Conservation (phyloP, 2,888 invertebrate genomes). For the Folsomia manolachei region DNA sequence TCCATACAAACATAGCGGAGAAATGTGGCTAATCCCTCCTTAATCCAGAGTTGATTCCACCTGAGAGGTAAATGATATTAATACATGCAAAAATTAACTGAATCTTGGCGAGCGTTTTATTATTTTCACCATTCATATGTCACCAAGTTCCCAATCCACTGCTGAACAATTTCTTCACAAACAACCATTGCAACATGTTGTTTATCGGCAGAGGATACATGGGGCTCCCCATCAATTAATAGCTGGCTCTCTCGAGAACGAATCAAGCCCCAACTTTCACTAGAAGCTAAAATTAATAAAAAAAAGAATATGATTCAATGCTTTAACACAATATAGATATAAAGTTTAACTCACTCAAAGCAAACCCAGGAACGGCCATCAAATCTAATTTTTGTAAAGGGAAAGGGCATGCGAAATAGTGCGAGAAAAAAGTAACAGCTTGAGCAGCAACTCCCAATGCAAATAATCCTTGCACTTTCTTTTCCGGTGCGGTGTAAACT, state of each 20-base stretch:
- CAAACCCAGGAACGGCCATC: slow-evolving; percentile 89
- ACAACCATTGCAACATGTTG: slow-evolving; percentile 20
- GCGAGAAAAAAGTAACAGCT: slow-evolving; percentile 87
- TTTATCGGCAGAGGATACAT: slow-evolving; percentile 6
- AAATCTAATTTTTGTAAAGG: slow-evolving; percentile 94
- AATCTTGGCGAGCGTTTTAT: no score
- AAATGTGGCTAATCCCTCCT: slow-evolving; percentile 95
- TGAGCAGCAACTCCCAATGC: slow-evolving; percentile 86
- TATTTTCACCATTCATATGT: slow-evolving; percentile 72
- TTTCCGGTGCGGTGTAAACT: slow-evolving; percentile 83
- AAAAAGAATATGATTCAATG: neutral
- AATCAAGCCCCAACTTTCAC: slow-evolving; percentile 94
- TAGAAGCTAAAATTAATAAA: slow-evolving; percentile 65
- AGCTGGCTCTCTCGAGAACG: slow-evolving; percentile 87
- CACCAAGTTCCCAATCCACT: slow-evolving; percentile 97
- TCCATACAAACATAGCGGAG: slow-evolving; percentile 92
- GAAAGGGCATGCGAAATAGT: slow-evolving; percentile 91
- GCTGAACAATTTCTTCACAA: slow-evolving; percentile 87
- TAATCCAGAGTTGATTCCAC: slow-evolving; percentile 82
- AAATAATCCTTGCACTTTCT: slow-evolving; percentile 86
- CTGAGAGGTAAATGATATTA: slow-evolving; percentile 56
- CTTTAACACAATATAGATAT: no score
- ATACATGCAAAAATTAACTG: neutral
- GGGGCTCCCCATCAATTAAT: slow-evolving; percentile 65
- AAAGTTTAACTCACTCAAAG: slow-evolving; percentile 6